These are phyloP conservation scores for Carposina sasakii DNA, from an alignment of 1,140 invertebrate genomes.

Conservation along the genomic window DNA sequence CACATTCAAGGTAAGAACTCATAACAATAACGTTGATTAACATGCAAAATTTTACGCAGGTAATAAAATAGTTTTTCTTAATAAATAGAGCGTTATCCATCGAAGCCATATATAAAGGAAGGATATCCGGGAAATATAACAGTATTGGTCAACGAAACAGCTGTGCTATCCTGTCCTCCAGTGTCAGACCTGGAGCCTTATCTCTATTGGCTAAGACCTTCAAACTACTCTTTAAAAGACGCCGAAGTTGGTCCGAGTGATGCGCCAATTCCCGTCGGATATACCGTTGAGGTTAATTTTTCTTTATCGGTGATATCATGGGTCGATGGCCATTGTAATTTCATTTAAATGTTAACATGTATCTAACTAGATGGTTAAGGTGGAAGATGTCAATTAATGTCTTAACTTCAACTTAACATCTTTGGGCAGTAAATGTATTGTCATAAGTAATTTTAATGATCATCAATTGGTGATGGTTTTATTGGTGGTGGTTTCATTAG, in stretches of 20 bases:
- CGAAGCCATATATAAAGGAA: constrained; percentile 84
- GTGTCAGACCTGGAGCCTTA: constrained; percentile 83
- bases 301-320: too few relatives aligned
- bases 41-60: background rate
- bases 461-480: too few relatives aligned
- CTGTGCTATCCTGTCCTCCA: constrained; percentile 81
- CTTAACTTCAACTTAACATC: too few relatives aligned
- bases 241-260: constrained; percentile 67
- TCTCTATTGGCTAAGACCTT: constrained; percentile 80
- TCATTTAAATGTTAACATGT: too few relatives aligned
- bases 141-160: constrained; percentile 79
- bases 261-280: constrained; percentile 72
- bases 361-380: too few relatives aligned
- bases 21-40: too few relatives aligned
- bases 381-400: too few relatives aligned
- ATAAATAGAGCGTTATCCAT: constrained; percentile 79
- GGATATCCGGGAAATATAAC: constrained; percentile 87
- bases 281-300: constrained; percentile 71
- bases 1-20: constrained; percentile 78
- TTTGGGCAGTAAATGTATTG: too few relatives aligned
- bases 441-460: too few relatives aligned
- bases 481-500: too few relatives aligned
- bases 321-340: too few relatives aligned
- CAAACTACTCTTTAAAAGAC: constrained; percentile 46
- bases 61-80: constrained; percentile 1